Base-by-base conservation (phyloP, 2,113 vertebrate genomes). In the Ceyx margarethae region DNA sequence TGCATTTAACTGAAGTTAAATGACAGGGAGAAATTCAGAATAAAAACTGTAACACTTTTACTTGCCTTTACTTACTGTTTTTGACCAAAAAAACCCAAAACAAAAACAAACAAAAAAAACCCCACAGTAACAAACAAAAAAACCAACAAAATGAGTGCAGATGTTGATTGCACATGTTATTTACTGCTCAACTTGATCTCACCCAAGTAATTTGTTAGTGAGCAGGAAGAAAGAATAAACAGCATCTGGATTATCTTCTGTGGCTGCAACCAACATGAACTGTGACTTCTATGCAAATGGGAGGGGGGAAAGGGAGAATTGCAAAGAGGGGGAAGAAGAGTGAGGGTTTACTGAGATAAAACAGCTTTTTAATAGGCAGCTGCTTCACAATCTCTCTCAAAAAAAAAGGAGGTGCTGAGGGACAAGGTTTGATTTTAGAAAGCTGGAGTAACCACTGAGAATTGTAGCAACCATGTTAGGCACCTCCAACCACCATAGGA, bases 271-370 rank as follows among this genome's bases (percentile, higher is more conserved):
- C 35, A 87, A 85, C 28, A 9, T 5, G 16, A 85, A 20, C 6
- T 20, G 23, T 10, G 42, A 80, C 6, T 93, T 54, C 46, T 71
- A 16, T 51, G 46, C 33, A 78, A 93, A 84, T 0, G 1, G 12
- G 20, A 16, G 0, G 0, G 21, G 0, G 21, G 2, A 23, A 5
- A 3, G 5, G 11, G 5, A 3, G 2, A 81, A 56, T 1, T 56
- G 40, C n/a, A 83, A 79, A 67, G 13, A 11, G 9, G 3, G 19
- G 5, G 5, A 89, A 9, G 28, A 84, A 60, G 46, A 83, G 18
- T 13, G 1, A 4, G 8, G 29, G 13, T 21, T 79, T 61, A 80
- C 17, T 51, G 25, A 72, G 35, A 43, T 13, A 37, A 86, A 9
- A 11, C 5, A 40, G 19, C 10, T 84, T 72, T 86, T 66, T 22